Percentiles rank a stretch among this genome's conserved stretches.
Conservation (phyloP, 30 jellyfish, hydroid and myxozoan genomes). For the Cassiopea andromeda region DNA sequence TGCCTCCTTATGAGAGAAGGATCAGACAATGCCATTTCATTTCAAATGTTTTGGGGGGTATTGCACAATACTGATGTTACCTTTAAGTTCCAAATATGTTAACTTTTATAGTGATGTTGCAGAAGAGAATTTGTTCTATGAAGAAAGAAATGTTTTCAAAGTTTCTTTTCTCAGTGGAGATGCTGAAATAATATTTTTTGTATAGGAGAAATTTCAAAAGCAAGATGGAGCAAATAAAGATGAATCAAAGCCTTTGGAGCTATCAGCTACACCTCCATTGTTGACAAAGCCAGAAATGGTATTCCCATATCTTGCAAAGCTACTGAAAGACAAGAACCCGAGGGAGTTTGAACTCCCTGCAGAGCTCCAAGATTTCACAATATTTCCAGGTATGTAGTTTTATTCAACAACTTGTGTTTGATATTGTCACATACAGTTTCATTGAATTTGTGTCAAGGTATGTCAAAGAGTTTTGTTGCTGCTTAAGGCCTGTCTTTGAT, state of each 20-base stretch:
- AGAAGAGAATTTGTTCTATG: too few relatives aligned
- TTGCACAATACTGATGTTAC: too few relatives aligned
- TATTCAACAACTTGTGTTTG: neutral
- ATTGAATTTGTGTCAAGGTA: too few relatives aligned
- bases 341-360: constrained; percentile 89
- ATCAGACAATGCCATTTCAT: too few relatives aligned
- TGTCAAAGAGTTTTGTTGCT: too few relatives aligned
- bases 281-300: constrained; percentile 50
- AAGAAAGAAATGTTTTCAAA: too few relatives aligned
- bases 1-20: too few relatives aligned
- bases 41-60: too few relatives aligned
- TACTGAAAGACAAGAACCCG: constrained; percentile 86
- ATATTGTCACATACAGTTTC: neutral
- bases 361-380: constrained; percentile 88
- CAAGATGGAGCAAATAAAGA: constrained; percentile 58
- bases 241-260: constrained; percentile 34
- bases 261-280: constrained; percentile 4
- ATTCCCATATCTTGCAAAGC: constrained; percentile 80
- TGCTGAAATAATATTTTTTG: neutral
- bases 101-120: too few relatives aligned
- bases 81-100: too few relatives aligned
- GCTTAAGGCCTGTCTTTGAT: too few relatives aligned
- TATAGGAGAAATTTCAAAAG: constrained; percentile 69
- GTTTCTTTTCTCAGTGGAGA: neutral
- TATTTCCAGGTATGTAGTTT: constrained; percentile 88